Evolutionary conservation across 2,797 vertebrate genomes (phyloP).

Genomic region (Pterois miles): DNA sequence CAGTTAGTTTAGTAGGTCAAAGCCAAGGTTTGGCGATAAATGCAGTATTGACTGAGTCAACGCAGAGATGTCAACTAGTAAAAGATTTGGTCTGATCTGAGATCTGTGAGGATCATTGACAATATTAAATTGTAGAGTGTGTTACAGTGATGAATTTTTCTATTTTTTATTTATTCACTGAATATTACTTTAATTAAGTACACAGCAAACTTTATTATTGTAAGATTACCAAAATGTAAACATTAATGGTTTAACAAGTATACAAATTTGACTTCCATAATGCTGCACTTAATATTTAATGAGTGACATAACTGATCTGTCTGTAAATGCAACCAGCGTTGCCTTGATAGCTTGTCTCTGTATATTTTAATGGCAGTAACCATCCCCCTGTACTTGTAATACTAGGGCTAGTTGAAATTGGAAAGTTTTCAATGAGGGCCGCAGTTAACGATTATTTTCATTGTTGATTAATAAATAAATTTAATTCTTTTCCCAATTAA

Average conservation of each 20-base stretch:
- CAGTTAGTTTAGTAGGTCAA: not conserved
- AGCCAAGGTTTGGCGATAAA: not conserved
- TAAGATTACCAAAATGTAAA: not conserved
- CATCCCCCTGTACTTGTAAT: not conserved
- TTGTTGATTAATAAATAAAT: too few species aligned
- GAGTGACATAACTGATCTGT: not conserved
- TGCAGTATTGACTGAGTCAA: not conserved
- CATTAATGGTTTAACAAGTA: not conserved
- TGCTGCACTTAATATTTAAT: not conserved
- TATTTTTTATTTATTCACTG: not conserved
- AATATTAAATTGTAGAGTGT: not conserved
- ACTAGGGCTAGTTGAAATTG: not conserved
- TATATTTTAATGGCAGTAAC: not conserved
- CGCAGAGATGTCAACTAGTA: not conserved
- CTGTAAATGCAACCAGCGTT: not conserved
- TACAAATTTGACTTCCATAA: not conserved
- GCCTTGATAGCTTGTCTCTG: not conserved
- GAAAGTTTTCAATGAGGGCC: not conserved
- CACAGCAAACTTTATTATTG: not conserved
- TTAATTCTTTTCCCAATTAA: accelerated
- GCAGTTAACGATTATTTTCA: too few species aligned
- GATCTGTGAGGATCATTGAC: not conserved
- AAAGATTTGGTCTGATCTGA: not conserved
- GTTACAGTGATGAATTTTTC: not conserved
- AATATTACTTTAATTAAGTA: not conserved